These are phyloP conservation scores for Carposina sasakii DNA, from an alignment of 1,140 invertebrate species.

Conservation along the genomic window DNA sequence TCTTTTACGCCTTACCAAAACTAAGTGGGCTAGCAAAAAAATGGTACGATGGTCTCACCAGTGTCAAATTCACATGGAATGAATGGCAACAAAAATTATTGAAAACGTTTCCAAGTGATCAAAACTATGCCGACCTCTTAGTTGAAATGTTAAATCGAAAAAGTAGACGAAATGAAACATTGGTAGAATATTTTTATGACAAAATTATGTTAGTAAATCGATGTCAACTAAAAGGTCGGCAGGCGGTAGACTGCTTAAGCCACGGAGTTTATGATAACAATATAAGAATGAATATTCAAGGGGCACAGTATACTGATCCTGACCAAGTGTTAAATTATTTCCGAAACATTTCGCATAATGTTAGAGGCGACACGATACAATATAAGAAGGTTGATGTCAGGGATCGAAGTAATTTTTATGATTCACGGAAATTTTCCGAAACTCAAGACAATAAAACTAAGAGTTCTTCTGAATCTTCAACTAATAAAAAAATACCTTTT, in stretches of 20 bases:
- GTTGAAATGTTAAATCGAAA: slow-evolving; percentile 7
- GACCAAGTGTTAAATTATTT: slow-evolving; percentile 5
- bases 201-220: slow-evolving; percentile 7
- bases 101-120: slow-evolving; percentile 1
- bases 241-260: slow-evolving; percentile 7
- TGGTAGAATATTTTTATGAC: slow-evolving; percentile 12
- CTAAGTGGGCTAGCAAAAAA: slow-evolving; percentile 5
- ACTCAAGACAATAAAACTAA: neutral
- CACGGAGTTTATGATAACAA: slow-evolving; percentile 7
- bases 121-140: slow-evolving; percentile 5
- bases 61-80: slow-evolving; percentile 8
- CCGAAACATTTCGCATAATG: neutral
- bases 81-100: slow-evolving; percentile 7
- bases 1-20: slow-evolving; percentile 3
- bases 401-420: neutral
- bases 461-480: neutral
- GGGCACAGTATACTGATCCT: neutral
- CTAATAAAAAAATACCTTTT: neutral
- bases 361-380: neutral
- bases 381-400: neutral
- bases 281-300: slow-evolving; percentile 8
- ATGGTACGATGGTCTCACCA: slow-evolving; percentile 11
- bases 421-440: neutral
- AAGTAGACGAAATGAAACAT: slow-evolving; percentile 5
- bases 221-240: neutral